Evolutionary conservation across 2,113 vertebrate species (phyloP), one percentile per base, ranked within the genome.

Genomic region (Dolichotis patagonum): DNA sequence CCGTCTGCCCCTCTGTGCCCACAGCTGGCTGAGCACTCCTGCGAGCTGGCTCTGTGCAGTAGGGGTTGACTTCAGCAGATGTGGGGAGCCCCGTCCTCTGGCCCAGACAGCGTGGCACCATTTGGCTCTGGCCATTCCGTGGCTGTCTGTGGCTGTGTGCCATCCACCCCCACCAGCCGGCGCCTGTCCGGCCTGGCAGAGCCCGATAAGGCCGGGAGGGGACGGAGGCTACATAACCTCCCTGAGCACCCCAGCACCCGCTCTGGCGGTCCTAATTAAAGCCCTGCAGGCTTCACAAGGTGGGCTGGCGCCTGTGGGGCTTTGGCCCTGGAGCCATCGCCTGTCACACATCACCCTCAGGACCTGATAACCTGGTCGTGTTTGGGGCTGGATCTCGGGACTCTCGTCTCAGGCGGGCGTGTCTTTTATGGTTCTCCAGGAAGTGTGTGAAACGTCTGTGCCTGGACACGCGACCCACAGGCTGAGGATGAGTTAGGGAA

Each of bases 91-190:
- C 28, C 7, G 7, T 54, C 49, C 77, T 54, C 30, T 11, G 35
- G 9, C 77, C 30, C 9, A 35, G 30, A 22, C 17, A 16, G 7
- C 1, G 1, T 4, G 7, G 14, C 26, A 78, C 43, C 46, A 0
- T 4, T 43, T 78, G 38, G 49, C 11, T 8, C 12, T 20, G 17
- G 30, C 16, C 7, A 0, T 3, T 35, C 71, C 13, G 38, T 43
- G 9, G 7, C n/a, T 41, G 38, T 41, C 63, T 41, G 22, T 22
- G 5, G 71, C n/a, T 75, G 71, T 43, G 71, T 43, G 71, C 41
- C 41, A 4, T 24, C 38, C 10, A 19, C 38, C 71, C 38, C 7
- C 13, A 1, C 46, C 17, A 49, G 77, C 7, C 17, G 6, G 77
- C 7, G 3, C 46, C 32, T 19, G 28, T 10, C 30, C 28, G 19